A percentile compares a stretch with the other conserved stretches of the same genome.
Conservation (phyloP, 2,888 invertebrate species). For the Ectobius pallidus region DNA sequence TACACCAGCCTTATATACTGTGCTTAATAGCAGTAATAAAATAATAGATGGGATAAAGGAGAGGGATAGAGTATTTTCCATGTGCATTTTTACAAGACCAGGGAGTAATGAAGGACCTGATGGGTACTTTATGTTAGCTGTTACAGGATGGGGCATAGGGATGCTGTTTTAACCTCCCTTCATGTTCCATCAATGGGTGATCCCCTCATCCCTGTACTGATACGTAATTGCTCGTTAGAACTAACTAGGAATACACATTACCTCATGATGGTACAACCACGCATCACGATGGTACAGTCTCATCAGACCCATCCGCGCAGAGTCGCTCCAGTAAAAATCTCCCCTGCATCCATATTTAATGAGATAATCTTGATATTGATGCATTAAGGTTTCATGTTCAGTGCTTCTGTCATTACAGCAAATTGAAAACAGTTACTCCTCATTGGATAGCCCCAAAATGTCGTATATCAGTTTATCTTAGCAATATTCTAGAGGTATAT, state of each 20-base stretch:
- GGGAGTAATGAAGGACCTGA: constrained; percentile 13
- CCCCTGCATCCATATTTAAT: no score
- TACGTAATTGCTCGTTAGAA: constrained; percentile 37
- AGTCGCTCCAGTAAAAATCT: neutral
- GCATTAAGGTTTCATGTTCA: no score
- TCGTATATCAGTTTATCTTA: no score
- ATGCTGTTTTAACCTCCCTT: neutral
- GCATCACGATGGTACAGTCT: neutral
- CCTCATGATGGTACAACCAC: constrained; percentile 18
- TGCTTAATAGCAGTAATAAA: constrained; percentile 18
- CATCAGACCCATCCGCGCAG: neutral
- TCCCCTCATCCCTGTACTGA: neutral
- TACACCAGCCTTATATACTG: neutral
- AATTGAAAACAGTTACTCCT: no score
- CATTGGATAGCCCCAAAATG: no score
- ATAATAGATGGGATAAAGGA: neutral
- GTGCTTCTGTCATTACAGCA: neutral
- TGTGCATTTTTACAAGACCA: constrained; percentile 3
- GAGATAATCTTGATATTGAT: no score
- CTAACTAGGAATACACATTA: constrained; percentile 32
- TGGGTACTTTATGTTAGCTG: neutral
- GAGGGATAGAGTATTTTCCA: neutral
- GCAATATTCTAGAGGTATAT: no score
- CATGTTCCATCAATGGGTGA: neutral
- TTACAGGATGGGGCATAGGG: neutral